phyloP scores from a whole-genome alignment of 2,113 vertebrate species.

The Henicopernis longicauda region DNA sequence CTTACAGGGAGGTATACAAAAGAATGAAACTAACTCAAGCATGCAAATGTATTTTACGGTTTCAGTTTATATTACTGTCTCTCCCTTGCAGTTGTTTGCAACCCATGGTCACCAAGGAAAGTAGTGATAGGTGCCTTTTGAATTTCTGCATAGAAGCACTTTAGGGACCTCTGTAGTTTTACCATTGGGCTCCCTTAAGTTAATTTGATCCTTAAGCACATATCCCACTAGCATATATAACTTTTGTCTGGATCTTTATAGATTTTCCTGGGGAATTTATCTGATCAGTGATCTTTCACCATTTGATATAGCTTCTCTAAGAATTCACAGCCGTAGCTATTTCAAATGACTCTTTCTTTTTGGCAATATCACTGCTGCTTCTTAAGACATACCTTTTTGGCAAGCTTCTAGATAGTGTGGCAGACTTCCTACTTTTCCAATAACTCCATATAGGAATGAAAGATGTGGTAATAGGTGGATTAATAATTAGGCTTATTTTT shows the following conservation, averaged over 20 bases:
- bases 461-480: not conserved
- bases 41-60: rapidly evolving
- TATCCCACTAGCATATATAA: not conserved
- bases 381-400: not conserved
- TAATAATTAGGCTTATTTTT: not conserved
- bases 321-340: not conserved
- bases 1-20: rapidly evolving
- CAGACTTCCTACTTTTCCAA: not conserved
- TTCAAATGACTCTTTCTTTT: not conserved
- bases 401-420: not conserved
- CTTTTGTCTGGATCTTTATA: not conserved
- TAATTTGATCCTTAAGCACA: not conserved
- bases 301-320: not conserved
- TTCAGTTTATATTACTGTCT: not conserved
- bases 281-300: not conserved
- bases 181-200: not conserved
- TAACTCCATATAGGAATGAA: not conserved
- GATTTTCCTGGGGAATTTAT: not conserved
- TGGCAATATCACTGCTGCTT: not conserved
- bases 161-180: not conserved
- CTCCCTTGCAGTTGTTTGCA: not conserved
- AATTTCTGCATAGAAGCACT: not conserved
- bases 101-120: not conserved
- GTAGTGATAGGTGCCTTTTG: not conserved
- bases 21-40: not conserved